Base-by-base conservation (phyloP, 2,888 invertebrate genomes). In the Scaeva pyrastri region DNA sequence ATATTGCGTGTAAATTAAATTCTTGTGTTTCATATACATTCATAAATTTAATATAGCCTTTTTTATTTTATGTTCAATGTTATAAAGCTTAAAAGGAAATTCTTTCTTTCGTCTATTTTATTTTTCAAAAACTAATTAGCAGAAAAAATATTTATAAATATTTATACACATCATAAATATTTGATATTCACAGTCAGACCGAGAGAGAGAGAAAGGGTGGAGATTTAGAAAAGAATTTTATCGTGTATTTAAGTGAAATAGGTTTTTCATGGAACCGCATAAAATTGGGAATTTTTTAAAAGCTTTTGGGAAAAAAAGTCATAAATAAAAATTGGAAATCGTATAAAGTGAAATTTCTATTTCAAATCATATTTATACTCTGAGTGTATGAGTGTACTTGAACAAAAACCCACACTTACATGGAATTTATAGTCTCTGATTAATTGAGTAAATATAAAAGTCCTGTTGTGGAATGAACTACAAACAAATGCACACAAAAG, bases 101-200 rank as follows among this genome's bases (percentile, higher is more conserved):
- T 19, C 11, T 10, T 23, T 55, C 11, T 50, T 50, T 50, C 10
- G 2, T 39, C 11, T 39, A n/a, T 39, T 16, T 7, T 7, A 36
- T 36, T 56, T 56, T 58, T 36, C 12, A 2, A 71, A 72, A 73
- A 82, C 73, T 78, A 83, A 83, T 83, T 83, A 83, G 48, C 45
- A 68, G 68, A 55, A n/a, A n/a, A n/a, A 82, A 73, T n/a, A 14
- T 43, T 14, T 60, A 39, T 50, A 12, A 2, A 14, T 3, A 43
- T 43, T 43, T 43, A 14, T 14, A 14, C 14, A 14, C 43, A 43
- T 31, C 2, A 31, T 31, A 31, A 31, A 31, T 31, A 31, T 31
- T 31, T 31, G 31, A 31, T 31, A 31, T 5, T 4, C 31, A 31
- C 6, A 31, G 31, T 6, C 6, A 31, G 31, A 31, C 6, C 5